phyloP scores from a whole-genome alignment of 2,888 invertebrate genomes.

The Acronicta aceris region DNA sequence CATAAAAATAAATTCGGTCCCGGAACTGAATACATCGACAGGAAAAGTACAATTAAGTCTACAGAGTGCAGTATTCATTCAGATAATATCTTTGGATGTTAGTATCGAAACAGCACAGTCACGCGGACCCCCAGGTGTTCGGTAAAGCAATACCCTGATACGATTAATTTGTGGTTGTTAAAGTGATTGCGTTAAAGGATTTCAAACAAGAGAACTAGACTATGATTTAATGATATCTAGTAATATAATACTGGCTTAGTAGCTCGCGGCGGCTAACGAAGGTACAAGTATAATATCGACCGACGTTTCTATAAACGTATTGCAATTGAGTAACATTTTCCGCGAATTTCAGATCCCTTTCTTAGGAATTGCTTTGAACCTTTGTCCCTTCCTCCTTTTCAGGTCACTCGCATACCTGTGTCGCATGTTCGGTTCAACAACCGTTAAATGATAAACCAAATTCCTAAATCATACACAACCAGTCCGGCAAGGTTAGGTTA shows the following conservation, averaged over 20 bases:
- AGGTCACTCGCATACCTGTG: slow-evolving; percentile 1
- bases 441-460: slow-evolving; percentile 11
- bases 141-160: slow-evolving; percentile 40
- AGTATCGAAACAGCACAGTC: slow-evolving; percentile 14
- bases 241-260: slow-evolving; percentile 16
- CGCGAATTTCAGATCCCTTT: slow-evolving; percentile 1
- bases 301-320: slow-evolving; percentile 8
- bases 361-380: slow-evolving; percentile 28
- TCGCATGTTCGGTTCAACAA: neutral
- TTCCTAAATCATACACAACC: slow-evolving; percentile 6
- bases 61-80: slow-evolving; percentile 48
- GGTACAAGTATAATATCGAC: slow-evolving; percentile 15
- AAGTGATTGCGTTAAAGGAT: slow-evolving; percentile 48
- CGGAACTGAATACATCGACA: slow-evolving; percentile 46
- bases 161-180: slow-evolving; percentile 37
- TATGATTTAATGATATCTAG: slow-evolving; percentile 30
- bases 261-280: slow-evolving; percentile 2
- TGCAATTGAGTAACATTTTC: slow-evolving; percentile 4
- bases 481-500: slow-evolving; percentile 8
- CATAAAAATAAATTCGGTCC: slow-evolving; percentile 31
- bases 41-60: slow-evolving; percentile 66
- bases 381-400: neutral
- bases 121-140: slow-evolving; percentile 57
- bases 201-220: slow-evolving; percentile 24
- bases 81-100: slow-evolving; percentile 41